phyloP scores from a whole-genome alignment of 1,140 invertebrate genomes.

The Brachionus asplanchnoidis region DNA sequence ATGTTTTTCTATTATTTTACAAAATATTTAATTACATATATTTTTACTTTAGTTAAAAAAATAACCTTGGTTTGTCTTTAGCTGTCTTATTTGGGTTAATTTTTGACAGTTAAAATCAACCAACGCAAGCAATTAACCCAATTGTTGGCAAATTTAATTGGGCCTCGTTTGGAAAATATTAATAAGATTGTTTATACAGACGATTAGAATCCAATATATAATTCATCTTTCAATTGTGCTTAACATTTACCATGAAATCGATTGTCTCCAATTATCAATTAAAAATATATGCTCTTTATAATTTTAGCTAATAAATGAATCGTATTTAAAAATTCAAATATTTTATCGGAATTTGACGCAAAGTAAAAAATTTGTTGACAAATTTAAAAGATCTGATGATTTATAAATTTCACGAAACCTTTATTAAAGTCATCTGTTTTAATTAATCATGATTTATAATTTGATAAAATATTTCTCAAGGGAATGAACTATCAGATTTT shows the following conservation, averaged over 20 bases:
- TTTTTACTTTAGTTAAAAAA: not conserved
- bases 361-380: not conserved
- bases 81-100: conserved; percentile 23
- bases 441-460: not conserved
- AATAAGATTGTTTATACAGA: not conserved
- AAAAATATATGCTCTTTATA: not conserved
- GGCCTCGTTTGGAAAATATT: not conserved
- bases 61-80: not conserved
- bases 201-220: not conserved
- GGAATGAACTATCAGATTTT: not conserved
- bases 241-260: not conserved
- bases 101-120: not conserved
- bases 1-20: not conserved
- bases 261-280: not conserved
- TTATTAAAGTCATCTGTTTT: not conserved
- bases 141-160: not conserved
- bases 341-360: not conserved
- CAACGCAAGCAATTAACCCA: not conserved
- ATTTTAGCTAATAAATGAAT: not conserved
- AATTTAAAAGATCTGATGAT: not conserved
- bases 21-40: not conserved
- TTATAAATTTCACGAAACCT: not conserved
- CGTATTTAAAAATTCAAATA: not conserved
- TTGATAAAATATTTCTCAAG: not conserved
- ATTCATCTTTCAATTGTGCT: not conserved